phyloP scores from a whole-genome alignment of 2,888 invertebrate genomes.

The Parasteatoda lunata region DNA sequence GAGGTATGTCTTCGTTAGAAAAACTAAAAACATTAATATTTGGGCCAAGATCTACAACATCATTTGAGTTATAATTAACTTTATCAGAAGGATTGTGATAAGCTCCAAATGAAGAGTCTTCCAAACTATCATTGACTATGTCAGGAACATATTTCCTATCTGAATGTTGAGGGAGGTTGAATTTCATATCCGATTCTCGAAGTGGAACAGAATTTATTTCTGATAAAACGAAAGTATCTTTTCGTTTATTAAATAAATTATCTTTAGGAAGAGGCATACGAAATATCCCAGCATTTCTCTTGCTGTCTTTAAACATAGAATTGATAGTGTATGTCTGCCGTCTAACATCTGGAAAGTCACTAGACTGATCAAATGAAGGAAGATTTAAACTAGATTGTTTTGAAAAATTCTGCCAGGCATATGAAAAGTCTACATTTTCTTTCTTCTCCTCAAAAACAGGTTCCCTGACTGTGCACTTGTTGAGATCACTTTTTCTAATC shows the following conservation, averaged over 20 bases:
- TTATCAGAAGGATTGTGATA: no score
- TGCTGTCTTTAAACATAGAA: conserved; percentile 26
- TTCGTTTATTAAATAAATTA: not conserved
- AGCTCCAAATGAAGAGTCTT: not conserved
- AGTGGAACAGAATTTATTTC: not conserved
- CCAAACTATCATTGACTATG: conserved; percentile 50
- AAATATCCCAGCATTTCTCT: not conserved
- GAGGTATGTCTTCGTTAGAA: conserved; percentile 6
- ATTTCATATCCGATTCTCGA: not conserved
- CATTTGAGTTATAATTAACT: no score
- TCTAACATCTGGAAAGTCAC: conserved; percentile 33
- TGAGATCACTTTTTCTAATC: not conserved
- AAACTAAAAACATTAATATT: not conserved
- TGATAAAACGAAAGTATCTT: not conserved
- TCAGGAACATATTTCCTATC: not conserved
- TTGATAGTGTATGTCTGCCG: conserved; percentile 61
- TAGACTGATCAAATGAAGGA: not conserved
- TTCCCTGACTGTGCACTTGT: not conserved
- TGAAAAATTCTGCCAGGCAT: not conserved
- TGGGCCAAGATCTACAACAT: not conserved
- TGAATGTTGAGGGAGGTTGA: not conserved
- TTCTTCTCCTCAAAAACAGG: conserved; percentile 12
- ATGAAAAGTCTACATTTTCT: conserved; percentile 35
- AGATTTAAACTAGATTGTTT: not conserved
- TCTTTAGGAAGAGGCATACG: not conserved